A percentile compares a stretch with the other conserved stretches of the same genome.
Evolutionary conservation across 2,113 vertebrate genomes (phyloP).

Genomic region (Spea bombifrons): DNA sequence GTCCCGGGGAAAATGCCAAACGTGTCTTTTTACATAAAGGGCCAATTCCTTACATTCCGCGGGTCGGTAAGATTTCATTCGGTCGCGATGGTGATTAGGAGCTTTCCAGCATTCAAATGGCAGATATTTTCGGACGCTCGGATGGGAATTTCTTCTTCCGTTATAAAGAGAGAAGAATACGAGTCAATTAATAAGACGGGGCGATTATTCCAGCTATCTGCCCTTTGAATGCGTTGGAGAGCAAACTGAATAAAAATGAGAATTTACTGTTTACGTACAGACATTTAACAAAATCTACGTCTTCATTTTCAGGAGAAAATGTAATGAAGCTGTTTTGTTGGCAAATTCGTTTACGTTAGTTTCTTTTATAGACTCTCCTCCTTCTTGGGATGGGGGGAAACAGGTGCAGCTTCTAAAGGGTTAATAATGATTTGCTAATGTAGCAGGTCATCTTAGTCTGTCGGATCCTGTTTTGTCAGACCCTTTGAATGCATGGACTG

Average conservation of each 20-base stretch:
- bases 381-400: too few relatives aligned
- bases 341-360: too few relatives aligned
- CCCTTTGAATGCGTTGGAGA: background rate
- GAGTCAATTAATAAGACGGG: background rate
- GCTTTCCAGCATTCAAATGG: background rate
- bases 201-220: background rate
- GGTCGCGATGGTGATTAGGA: background rate
- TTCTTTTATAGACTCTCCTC: too few relatives aligned
- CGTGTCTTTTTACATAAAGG: constrained; percentile 66
- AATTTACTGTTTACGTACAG: too few relatives aligned
- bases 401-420: too few relatives aligned
- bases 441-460: too few relatives aligned
- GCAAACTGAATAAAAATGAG: background rate
- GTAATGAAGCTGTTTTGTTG: too few relatives aligned
- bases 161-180: background rate
- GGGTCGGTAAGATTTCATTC: background rate
- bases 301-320: too few relatives aligned
- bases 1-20: constrained; percentile 65
- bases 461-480: too few relatives aligned
- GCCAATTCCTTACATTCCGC: constrained; percentile 1
- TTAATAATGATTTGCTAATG: too few relatives aligned
- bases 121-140: background rate
- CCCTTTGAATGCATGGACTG: too few relatives aligned
- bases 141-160: constrained; percentile 8
- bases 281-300: too few relatives aligned